Base-by-base conservation (phyloP, 1,140 invertebrate species). In the Eufriesea mexicana region DNA sequence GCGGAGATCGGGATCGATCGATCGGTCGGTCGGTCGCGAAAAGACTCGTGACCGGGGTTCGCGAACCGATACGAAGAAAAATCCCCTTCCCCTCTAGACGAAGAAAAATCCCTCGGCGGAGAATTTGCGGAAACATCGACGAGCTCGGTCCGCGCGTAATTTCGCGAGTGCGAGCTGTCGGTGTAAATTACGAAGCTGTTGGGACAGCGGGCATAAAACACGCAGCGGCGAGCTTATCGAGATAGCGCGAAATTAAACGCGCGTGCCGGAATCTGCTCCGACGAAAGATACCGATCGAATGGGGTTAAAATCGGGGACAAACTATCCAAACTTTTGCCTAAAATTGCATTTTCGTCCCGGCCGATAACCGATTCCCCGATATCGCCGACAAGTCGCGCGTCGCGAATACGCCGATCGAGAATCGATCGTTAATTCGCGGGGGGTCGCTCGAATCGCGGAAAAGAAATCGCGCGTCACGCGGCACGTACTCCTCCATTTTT, bases 271-370 rank as follows among this genome's bases (percentile, higher is more conserved):
- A 68, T 82, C 68, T 59, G 84, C 18, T 47, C 54, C 23, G 55
- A 42, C 75, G 14, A 78, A 67, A 77, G 79, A 83, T 86, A 86
- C n/a, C 57, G 66, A 86, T 86, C 77, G 78, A 78, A 72, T 47
- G 47, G 20, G 49, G 47, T 62, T 61, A 77, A 77, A 82, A 86
- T 85, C 59, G 45, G 35, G n/a, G 59, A 55, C 59, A 57, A 70
- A 67, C 49, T 5, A 68, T 35, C 42, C n/a, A 18, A 49, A 47
- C 10, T 20, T 35, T 51, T 18, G 47, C 57, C 47, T 73, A 79
- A 75, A 81, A 67, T 79, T 72, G 57, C 68, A 47, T 79, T 79
- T 73, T 72, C 68, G 12, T 25, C 78, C 45, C 16, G 14, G 42
- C 55, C 68, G 9, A 73, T 72, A 79, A 75, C 71, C 70, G 18